Evolutionary conservation across 2,797 vertebrate genomes (phyloP), one percentile per base, ranked within the genome.

Genomic region (Megalops cyprinoides): DNA sequence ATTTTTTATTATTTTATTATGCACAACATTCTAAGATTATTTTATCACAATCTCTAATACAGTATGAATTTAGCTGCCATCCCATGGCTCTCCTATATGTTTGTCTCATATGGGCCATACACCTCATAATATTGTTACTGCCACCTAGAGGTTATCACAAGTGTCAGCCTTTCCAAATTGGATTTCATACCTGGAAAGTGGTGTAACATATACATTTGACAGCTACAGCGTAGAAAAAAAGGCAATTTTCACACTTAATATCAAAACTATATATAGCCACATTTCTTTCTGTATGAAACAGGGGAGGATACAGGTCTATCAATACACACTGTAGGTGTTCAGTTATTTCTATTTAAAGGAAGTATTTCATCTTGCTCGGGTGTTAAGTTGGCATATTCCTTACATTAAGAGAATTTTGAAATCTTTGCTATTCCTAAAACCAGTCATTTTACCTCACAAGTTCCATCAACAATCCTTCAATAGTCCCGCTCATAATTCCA

Each of bases 311-410:
- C 75, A 55, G 49, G 46, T 49, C 75, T 49, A 77, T 39, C 49
- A 55, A 56, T 56, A 34, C 55, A 51, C 49, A 77, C 75, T 55
- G n/a, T 48, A 74, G 42, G 48, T 74, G 48, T 74, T 77, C 25
- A 53, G 55, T 55, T 77, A 77, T 77, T 77, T 77, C 75, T 49
- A 77, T 77, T 77, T 34, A 77, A 77, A 77, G 55, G 28, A 77
- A 76, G 48, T 31, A n/a, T 23, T 77, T 55, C 56, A 55, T 77
- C 75, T 77, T 55, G 31, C 39, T 49, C 49, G n/a, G 75, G 49
- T 18, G 49, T 55, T 77, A 78, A 78, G 56, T 78, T 37, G 7
- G 20, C 25, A 37, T 39, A 62, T 78, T 77, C 76, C 77, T 60
- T n/a, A 60, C 77, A 18, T 34, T 60, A 77, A 77, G 37, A 77